Percentiles rank a stretch among this genome's conserved stretches.
phyloP scores from a whole-genome alignment of 2,797 vertebrate genomes.

The Acanthurus tractus region DNA sequence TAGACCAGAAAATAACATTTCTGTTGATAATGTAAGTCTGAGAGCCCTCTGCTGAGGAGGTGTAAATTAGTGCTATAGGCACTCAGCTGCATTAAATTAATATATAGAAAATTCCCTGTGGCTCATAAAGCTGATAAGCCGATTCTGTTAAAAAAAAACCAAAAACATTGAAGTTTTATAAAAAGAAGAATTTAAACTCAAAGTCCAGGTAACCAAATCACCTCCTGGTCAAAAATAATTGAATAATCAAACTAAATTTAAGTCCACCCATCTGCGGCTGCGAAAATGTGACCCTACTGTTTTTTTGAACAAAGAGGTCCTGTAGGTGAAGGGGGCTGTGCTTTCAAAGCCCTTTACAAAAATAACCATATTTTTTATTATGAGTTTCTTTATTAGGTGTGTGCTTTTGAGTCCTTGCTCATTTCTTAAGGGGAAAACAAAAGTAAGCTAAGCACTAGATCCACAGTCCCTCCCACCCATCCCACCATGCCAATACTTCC shows the following conservation, averaged over 20 bases:
- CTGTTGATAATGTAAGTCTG: conserved; percentile 64
- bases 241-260: conserved; percentile 29
- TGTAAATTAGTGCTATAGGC: conserved; percentile 4
- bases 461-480: conserved; percentile 71
- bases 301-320: conserved; percentile 44
- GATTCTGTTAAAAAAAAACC: neutral
- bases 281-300: conserved; percentile 32
- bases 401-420: conserved; percentile 82
- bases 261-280: neutral
- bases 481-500: conserved; percentile 66
- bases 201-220: conserved; percentile 5
- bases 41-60: conserved; percentile 40
- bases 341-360: conserved; percentile 71
- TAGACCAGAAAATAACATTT: conserved; percentile 72
- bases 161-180: neutral
- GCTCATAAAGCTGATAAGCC: conserved; percentile 9
- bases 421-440: conserved; percentile 85
- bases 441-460: conserved; percentile 73
- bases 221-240: conserved; percentile 5
- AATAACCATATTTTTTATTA: conserved; percentile 79
- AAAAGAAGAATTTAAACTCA: neutral
- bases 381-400: conserved; percentile 86
- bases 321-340: conserved; percentile 51
- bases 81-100: conserved; percentile 12
- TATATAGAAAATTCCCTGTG: conserved; percentile 1